phyloP scores from a whole-genome alignment of 2,113 vertebrate species.

The Chionodraco myersi region DNA sequence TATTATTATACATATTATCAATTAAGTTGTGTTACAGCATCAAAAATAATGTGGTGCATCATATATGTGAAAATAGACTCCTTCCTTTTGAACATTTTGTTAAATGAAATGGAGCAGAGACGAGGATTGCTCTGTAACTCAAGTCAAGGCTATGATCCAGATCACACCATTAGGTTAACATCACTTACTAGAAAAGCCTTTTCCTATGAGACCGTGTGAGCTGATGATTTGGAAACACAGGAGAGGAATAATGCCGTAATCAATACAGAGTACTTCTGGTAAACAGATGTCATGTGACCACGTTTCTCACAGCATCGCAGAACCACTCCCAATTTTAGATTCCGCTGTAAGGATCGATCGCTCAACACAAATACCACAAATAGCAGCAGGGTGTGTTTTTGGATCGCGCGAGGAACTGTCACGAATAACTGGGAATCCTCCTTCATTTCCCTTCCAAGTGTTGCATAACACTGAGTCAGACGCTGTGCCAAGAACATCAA shows the following conservation, averaged over 20 bases:
- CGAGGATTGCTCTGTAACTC: constrained; percentile 29
- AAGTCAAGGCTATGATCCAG: constrained; percentile 37
- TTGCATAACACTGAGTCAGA: constrained; percentile 32
- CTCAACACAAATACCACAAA: constrained; percentile 41
- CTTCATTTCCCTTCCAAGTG: constrained; percentile 17
- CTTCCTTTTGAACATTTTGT: not conserved
- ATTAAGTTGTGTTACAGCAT: not conserved
- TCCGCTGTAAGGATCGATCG: constrained; percentile 55
- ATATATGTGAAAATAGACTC: not conserved
- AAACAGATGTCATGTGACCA: constrained; percentile 59
- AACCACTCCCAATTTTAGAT: constrained; percentile 67
- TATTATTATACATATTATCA: not conserved
- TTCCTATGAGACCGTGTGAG: constrained; percentile 33
- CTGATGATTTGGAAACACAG: constrained; percentile 23
- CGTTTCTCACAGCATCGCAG: constrained; percentile 43
- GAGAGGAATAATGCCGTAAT: constrained; percentile 56
- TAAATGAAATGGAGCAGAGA: not conserved
- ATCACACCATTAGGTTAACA: constrained; percentile 29
- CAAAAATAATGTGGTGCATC: not conserved
- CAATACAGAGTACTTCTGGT: constrained; percentile 68
- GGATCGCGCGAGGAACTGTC: constrained; percentile 13
- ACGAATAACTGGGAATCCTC: constrained; percentile 13
- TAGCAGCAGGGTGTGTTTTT: constrained; percentile 32
- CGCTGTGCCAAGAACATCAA: constrained; percentile 24
- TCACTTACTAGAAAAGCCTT: constrained; percentile 26